Evolutionary conservation across 2,797 vertebrate genomes (phyloP).

Genomic region (Lacerta viridis): DNA sequence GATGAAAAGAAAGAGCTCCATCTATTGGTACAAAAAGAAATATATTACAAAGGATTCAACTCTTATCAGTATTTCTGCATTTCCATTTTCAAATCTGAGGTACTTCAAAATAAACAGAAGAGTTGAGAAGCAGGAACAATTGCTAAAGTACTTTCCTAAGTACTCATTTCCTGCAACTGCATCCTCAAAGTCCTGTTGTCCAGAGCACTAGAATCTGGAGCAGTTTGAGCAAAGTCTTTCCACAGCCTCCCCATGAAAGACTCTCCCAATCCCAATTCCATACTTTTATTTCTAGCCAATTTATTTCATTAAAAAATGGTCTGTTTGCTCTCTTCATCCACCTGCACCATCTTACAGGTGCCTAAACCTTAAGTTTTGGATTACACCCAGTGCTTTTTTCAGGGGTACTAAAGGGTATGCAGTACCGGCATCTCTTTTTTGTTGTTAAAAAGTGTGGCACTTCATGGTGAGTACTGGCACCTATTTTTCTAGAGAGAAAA

Average conservation of each 20-base stretch:
- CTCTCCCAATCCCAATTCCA: not conserved
- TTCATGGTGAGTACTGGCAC: too few species aligned
- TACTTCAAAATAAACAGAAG: not conserved
- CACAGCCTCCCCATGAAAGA: not conserved
- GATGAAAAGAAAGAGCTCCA: constrained; percentile 1
- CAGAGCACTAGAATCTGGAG: not conserved
- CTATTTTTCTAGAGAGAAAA: too few species aligned
- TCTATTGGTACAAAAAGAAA: not conserved
- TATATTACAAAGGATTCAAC: not conserved
- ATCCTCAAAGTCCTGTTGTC: not conserved
- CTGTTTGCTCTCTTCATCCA: not conserved
- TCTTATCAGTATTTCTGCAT: not conserved
- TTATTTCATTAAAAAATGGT: not conserved
- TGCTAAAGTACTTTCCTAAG: too few species aligned
- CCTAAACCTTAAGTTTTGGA: not conserved
- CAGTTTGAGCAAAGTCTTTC: not conserved
- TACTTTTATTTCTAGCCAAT: not conserved
- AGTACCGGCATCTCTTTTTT: too few species aligned
- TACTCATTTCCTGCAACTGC: not conserved
- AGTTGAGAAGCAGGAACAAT: not conserved
- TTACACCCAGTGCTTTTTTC: too few species aligned
- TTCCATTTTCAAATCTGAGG: not conserved
- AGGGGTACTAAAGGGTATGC: too few species aligned
- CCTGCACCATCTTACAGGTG: not conserved
- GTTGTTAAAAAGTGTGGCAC: too few species aligned